Percentiles rank a stretch among this genome's conserved stretches.
Evolutionary conservation across 2,113 vertebrate genomes (phyloP).

Genomic region (Psettodes erumei): DNA sequence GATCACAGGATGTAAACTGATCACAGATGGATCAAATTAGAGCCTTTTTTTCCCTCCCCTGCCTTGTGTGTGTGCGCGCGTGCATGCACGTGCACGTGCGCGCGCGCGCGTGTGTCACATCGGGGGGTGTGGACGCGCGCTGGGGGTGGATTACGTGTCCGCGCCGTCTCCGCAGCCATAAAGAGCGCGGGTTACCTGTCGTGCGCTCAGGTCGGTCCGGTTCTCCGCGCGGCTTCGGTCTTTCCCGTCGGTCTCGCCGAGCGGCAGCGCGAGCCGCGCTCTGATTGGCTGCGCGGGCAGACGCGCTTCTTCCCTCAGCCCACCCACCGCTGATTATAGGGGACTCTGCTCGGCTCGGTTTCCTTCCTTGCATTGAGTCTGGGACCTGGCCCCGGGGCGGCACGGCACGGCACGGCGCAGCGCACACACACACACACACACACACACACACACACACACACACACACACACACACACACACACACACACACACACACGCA

Average conservation of each 20-base stretch:
- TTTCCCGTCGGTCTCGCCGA: background rate
- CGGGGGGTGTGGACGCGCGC: conserved; percentile 39
- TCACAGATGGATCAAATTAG: background rate
- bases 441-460: background rate
- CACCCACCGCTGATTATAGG: conserved; percentile 79
- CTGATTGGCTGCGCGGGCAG: conserved; percentile 77
- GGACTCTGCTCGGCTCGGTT: conserved; percentile 45
- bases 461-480: background rate
- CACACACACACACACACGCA: conserved; percentile 2
- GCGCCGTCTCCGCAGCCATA: conserved; percentile 14
- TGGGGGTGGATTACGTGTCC: conserved; percentile 55
- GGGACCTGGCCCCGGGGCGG: conserved; percentile 58
- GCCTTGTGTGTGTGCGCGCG: no score
- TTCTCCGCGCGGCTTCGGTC: background rate
- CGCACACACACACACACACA: conserved; percentile 13
- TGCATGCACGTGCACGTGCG: no score
- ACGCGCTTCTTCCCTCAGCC: conserved; percentile 60
- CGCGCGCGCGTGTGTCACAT: no score
- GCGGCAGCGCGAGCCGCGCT: conserved; percentile 7
- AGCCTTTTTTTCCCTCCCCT: no score
- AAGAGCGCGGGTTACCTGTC: conserved; percentile 57
- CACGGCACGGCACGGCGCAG: conserved; percentile 19
- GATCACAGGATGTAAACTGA: background rate
- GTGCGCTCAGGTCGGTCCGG: conserved; percentile 23
- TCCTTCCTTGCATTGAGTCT: conserved; percentile 68